A percentile compares a stretch with the other conserved stretches of the same genome.
phyloP scores from a whole-genome alignment of 92 coral and sea anemone genomes.

The Phenganax stokvisi region DNA sequence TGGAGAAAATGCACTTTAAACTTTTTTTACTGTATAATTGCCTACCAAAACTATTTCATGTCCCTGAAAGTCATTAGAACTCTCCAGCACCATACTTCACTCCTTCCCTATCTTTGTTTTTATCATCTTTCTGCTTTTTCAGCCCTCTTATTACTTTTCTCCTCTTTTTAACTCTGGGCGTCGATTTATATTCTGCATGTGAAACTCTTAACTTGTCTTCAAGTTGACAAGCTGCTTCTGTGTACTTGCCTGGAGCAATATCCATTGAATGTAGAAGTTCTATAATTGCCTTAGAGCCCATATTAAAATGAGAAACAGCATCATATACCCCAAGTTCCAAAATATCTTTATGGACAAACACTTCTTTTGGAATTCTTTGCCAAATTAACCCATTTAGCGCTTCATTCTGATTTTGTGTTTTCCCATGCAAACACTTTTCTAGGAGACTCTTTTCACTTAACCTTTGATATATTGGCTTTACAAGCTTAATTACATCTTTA shows the following conservation, averaged over 20 bases:
- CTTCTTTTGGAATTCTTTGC: slow-evolving; percentile 48
- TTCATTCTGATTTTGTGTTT: slow-evolving; percentile 37
- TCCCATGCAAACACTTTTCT: too few relatives aligned
- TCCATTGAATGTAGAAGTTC: slow-evolving; percentile 48
- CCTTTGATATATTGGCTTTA: too few relatives aligned
- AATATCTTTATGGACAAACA: slow-evolving; percentile 43
- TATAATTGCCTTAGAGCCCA: slow-evolving; percentile 42
- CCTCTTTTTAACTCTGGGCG: slow-evolving; percentile 6
- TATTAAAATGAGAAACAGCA: slow-evolving; percentile 54
- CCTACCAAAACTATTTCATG: background rate
- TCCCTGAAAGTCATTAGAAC: background rate
- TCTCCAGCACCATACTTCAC: background rate
- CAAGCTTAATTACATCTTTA: background rate
- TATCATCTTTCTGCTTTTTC: slow-evolving; percentile 9
- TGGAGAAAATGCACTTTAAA: background rate
- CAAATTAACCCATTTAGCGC: slow-evolving; percentile 50
- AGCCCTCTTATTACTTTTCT: background rate
- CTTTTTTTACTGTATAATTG: background rate
- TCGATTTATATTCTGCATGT: slow-evolving; percentile 2
- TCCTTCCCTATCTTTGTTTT: background rate
- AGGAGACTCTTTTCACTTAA: too few relatives aligned
- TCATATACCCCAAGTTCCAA: slow-evolving; percentile 58
- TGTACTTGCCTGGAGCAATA: slow-evolving; percentile 51
- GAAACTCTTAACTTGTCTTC: slow-evolving; percentile 7
- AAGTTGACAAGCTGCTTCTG: slow-evolving; percentile 23